Percentiles rank a stretch among this genome's conserved stretches.
Conservation (phyloP, 2,797 vertebrate species). For the Chelmon rostratus region DNA sequence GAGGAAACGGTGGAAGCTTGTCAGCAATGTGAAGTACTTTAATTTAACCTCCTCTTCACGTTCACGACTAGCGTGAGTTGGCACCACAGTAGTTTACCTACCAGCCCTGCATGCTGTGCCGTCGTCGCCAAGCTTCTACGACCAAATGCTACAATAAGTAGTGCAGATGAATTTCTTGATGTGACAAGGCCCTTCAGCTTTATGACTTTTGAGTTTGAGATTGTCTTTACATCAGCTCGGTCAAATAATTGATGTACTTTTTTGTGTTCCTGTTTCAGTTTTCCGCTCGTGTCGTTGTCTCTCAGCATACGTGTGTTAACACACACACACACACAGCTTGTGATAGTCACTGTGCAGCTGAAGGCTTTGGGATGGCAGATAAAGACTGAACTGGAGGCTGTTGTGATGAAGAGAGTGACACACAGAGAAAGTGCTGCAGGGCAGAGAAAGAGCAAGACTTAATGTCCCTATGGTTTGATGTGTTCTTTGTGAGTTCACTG, state of each 20-base stretch:
- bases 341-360: conserved; percentile 8
- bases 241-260: neutral
- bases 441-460: conserved; percentile 35
- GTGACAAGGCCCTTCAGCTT: neutral
- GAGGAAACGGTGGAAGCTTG: no score
- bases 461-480: conserved; percentile 44
- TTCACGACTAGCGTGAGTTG: neutral
- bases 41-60: neutral
- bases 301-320: neutral
- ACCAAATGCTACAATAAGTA: neutral
- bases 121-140: neutral
- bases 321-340: neutral
- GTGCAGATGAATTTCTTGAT: neutral
- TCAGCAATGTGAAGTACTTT: neutral
- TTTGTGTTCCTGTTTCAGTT: neutral
- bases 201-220: neutral
- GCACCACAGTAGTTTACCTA: neutral
- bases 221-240: neutral
- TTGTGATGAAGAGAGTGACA: conserved; percentile 38
- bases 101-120: neutral
- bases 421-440: conserved; percentile 54
- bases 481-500: conserved; percentile 63
- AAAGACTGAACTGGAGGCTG: conserved; percentile 37
- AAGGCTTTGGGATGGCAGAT: conserved; percentile 3
- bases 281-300: neutral